phyloP scores from a whole-genome alignment of 2,797 vertebrate genomes.

The Microtus agrestis region DNA sequence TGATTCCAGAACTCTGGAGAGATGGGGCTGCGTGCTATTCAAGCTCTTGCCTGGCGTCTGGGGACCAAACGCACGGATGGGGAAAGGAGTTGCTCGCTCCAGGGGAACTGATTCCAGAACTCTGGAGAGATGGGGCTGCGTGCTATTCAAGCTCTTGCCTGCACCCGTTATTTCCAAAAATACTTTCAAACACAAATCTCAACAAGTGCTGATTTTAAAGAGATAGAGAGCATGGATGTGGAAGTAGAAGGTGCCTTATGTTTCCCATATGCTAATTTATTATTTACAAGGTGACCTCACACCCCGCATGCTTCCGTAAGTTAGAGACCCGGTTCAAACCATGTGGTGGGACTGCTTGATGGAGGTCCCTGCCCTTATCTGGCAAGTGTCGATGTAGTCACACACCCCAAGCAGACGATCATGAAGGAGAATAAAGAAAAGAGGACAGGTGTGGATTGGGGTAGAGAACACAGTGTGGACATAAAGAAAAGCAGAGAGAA shows the following conservation, averaged over 20 bases:
- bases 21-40: conserved; percentile 1
- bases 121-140: conserved; percentile 27
- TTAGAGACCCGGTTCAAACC: not conserved
- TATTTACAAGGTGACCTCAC: not conserved
- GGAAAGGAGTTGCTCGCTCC: conserved; percentile 52
- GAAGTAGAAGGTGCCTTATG: not conserved
- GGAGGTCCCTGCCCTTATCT: not conserved
- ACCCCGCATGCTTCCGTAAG: not conserved
- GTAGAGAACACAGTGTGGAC: not conserved
- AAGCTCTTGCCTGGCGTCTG: conserved; percentile 63
- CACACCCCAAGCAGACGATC: not conserved
- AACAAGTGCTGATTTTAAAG: conserved; percentile 68
- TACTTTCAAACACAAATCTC: conserved; percentile 59
- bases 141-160: conserved; percentile 57
- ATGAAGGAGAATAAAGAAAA: not conserved
- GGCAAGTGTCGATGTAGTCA: not conserved
- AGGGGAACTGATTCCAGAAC: conserved; percentile 58
- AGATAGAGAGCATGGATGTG: not conserved
- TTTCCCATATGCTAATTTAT: not conserved
- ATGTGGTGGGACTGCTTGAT: not conserved
- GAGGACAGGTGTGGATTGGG: not conserved
- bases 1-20: conserved; percentile 56
- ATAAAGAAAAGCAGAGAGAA: not conserved
- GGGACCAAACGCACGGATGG: conserved; percentile 70
- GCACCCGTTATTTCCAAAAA: conserved; percentile 75